Base-by-base conservation (phyloP, 2,888 invertebrate species). In the Cylindroiulus punctatus region DNA sequence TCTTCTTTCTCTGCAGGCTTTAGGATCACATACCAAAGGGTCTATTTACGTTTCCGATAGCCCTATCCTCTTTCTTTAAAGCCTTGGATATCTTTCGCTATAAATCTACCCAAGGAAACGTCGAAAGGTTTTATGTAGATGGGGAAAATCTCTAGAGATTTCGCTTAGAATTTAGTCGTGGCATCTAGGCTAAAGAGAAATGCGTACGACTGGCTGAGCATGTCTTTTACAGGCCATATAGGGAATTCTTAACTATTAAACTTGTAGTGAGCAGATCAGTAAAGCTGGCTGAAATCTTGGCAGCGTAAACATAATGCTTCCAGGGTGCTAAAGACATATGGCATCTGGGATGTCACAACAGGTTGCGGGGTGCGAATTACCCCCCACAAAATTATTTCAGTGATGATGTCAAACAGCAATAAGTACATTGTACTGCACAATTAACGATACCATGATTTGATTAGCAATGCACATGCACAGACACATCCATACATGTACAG, bases 111-210 rank as follows among this genome's bases (percentile, higher is more conserved):
- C n/a, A 82, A 82, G 42, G 40, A 40, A 82, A 82, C 36, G 14
- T n/a, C 22, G 42, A 82, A 36, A 82, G 82, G 82, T 82, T 82
- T 82, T 81, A 36, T 82, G 82, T 82, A 82, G 82, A 30, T 82
- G 82, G 82, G 82, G 36, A 82, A 40, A 82, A 82, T 82, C 65
- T 65, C 10, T 65, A 65, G 65, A 65, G 26, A 65, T 65, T 65
- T 52, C n/a, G 7, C n/a, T 52, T 65, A 65, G 65, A 65, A 65
- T 4, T 8, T 65, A 26, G 65, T 65, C 26, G 26, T 65, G 65
- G 10, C 26, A 65, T 10, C 7, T 65, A 26, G 65, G 22, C 57
- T 57, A 57, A 57, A 57, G 7, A 22, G 4, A 57, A 57, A 17
- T 52, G n/a, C n/a, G 52, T n/a, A n/a, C 52, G 8, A 26, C 22